These are phyloP conservation scores for Elgaria multicarinata DNA, from an alignment of 2,113 vertebrate genomes.

Conservation along the genomic window DNA sequence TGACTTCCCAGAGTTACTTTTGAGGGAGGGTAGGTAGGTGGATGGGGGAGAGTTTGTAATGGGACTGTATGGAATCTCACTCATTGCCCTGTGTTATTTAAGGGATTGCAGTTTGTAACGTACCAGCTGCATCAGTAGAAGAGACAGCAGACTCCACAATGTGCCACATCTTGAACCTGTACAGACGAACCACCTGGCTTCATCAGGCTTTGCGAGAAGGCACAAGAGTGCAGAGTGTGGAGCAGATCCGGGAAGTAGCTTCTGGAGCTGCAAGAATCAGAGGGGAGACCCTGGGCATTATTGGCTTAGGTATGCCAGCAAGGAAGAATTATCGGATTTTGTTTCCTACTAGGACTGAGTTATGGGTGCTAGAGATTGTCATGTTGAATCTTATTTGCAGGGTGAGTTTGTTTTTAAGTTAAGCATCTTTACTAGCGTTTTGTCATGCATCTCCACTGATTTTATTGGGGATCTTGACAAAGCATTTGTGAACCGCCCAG, in stretches of 20 bases:
- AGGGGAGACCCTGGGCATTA: constrained; percentile 96
- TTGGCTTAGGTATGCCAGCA: constrained; percentile 84
- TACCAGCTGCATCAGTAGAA: constrained; percentile 96
- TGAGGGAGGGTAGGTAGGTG: neutral
- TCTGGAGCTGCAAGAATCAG: constrained; percentile 95
- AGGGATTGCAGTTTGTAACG: constrained; percentile 98
- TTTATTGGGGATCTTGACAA: too few relatives aligned
- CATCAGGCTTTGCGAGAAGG: constrained; percentile 96
- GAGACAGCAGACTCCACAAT: constrained; percentile 96
- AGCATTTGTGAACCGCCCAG: too few relatives aligned
- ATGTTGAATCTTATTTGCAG: fast-evolving
- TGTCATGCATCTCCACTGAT: too few relatives aligned
- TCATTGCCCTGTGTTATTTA: neutral
- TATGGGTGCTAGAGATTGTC: fast-evolving
- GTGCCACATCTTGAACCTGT: constrained; percentile 97
- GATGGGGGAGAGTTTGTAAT: neutral
- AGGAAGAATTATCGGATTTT: fast-evolving
- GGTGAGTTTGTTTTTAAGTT: neutral
- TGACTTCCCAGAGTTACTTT: neutral
- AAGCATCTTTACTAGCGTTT: neutral
- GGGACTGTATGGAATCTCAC: neutral
- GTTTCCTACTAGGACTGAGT: fast-evolving
- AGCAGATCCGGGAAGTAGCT: constrained; percentile 97
- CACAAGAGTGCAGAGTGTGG: constrained; percentile 94
- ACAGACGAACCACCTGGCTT: constrained; percentile 96